phyloP scores from a whole-genome alignment of 2,888 invertebrate genomes.

The Bembecia ichneumoniformis region DNA sequence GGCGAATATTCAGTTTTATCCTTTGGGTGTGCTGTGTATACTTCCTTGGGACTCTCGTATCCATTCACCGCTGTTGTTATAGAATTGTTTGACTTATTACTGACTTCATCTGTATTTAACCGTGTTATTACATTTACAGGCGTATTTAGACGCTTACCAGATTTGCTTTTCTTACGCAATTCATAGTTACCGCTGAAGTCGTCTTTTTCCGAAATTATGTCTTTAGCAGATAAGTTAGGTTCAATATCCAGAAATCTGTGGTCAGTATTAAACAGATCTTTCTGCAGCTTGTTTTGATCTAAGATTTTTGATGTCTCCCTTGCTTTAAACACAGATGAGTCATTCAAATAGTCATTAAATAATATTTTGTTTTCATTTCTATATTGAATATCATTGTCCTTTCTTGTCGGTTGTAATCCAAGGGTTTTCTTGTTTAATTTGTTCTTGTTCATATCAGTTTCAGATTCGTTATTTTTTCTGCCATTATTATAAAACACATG shows the following conservation, averaged over 20 bases:
- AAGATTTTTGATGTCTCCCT: constrained; percentile 42
- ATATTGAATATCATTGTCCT: constrained; percentile 11
- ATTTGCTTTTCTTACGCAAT: constrained; percentile 26
- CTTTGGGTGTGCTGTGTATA: constrained; percentile 32
- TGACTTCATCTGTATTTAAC: constrained; percentile 16
- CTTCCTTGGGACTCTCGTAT: constrained; percentile 29
- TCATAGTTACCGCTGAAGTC: constrained; percentile 15
- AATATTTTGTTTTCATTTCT: constrained; percentile 34
- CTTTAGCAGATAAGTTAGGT: constrained; percentile 22
- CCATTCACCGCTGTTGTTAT: constrained; percentile 22
- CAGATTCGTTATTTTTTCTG: constrained; percentile 14
- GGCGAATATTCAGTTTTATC: constrained; percentile 51
- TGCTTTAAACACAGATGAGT: constrained; percentile 33
- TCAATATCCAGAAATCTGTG: constrained; percentile 44
- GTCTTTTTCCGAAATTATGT: constrained; percentile 26
- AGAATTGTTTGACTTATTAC: constrained; percentile 21
- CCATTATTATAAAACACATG: constrained; percentile 24
- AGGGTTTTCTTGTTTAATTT: constrained; percentile 19
- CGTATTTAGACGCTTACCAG: constrained; percentile 52
- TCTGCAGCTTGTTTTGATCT: constrained; percentile 47
- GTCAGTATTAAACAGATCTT: constrained; percentile 41
- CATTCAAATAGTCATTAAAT: constrained; percentile 37
- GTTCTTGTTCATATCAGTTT: constrained; percentile 11
- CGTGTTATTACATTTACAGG: constrained; percentile 29
- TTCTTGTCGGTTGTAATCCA: constrained; percentile 8